Evolutionary conservation across 2,888 invertebrate genomes (phyloP), one percentile per base, ranked within the genome.

Genomic region (Nomada fucata): DNA sequence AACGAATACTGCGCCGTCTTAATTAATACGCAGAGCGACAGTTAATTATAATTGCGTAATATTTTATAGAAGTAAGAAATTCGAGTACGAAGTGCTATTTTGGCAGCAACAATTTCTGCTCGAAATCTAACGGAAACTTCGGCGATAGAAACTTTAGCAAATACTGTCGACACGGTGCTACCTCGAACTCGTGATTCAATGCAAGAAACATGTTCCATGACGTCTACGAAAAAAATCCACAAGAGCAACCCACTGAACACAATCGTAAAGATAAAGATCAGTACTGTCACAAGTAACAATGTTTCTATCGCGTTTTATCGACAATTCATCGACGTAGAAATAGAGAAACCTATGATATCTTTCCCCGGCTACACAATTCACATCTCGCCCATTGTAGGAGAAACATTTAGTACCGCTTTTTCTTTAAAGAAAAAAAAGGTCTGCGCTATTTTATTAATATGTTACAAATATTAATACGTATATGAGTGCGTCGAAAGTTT

Each of bases 191-290:
- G 29, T 18, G 26, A 69, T 59, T 47, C 59, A 9, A 47, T 26
- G 42, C 53, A 52, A 42, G 18, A 72, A 72, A 53, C 60, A 13
- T n/a, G 18, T 13, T 29, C 26, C 10, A 26, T 47, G 3, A 10
- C 0, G 23, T 5, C 13, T 10, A 2, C 9, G 15, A n/a, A 36
- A 64, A 23, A 52, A 59, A 42, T 20, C 18, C 4, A 20, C 4
- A 53, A n/a, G 2, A 53, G 71, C 59, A 36, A n/a, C 23, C 2
- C 7, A 7, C 20, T 57, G 23, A 63, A 57, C n/a, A 20, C 44
- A 23, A 26, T 64, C 59, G 42, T 64, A 52, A 72, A 60, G 72
- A 77, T 73, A 73, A 67, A 50, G 50, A 26, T 63, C 26, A 36
- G 36, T 36, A 13, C 18, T 42, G 9, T 3, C 52, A 50, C 20